Conservation (phyloP, 2,888 invertebrate genomes). For the Pardosa pseudoannulata region DNA sequence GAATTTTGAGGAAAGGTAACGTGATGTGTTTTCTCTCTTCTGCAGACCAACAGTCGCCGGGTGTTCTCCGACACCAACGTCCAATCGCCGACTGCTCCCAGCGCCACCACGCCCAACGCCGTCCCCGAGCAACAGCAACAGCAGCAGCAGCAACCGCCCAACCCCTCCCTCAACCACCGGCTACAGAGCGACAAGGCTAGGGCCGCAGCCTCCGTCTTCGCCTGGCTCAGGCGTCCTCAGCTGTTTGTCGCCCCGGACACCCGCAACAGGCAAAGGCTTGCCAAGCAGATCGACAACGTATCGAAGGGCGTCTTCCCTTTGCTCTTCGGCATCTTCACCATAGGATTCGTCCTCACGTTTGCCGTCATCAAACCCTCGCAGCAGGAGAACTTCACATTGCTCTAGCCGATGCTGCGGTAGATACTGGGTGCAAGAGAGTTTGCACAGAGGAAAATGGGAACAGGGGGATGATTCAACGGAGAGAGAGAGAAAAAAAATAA, state of each 20-base stretch:
- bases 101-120: constrained; percentile 46
- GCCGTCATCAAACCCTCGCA: constrained; percentile 74
- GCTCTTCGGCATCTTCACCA: constrained; percentile 93
- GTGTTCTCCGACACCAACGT: constrained; percentile 70
- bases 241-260: constrained; percentile 83
- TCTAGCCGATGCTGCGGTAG: constrained; percentile 79
- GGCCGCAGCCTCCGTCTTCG: constrained; percentile 74
- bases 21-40: not conserved
- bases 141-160: constrained; percentile 3
- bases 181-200: constrained; percentile 73
- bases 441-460: not conserved
- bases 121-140: constrained; percentile 15
- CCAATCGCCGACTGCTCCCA: constrained; percentile 55
- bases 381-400: constrained; percentile 75
- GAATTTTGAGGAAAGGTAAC: too few species aligned
- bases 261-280: constrained; percentile 82
- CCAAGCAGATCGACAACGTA: constrained; percentile 95
- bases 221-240: constrained; percentile 86
- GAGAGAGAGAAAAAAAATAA: not conserved
- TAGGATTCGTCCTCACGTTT: constrained; percentile 90
- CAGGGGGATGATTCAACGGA: not conserved
- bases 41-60: constrained; percentile 68
- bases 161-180: constrained; percentile 51
- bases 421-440: too few species aligned
- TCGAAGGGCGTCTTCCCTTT: constrained; percentile 95